Evolutionary conservation across 2,797 vertebrate genomes (phyloP).

Genomic region (Steatocranus sp.): DNA sequence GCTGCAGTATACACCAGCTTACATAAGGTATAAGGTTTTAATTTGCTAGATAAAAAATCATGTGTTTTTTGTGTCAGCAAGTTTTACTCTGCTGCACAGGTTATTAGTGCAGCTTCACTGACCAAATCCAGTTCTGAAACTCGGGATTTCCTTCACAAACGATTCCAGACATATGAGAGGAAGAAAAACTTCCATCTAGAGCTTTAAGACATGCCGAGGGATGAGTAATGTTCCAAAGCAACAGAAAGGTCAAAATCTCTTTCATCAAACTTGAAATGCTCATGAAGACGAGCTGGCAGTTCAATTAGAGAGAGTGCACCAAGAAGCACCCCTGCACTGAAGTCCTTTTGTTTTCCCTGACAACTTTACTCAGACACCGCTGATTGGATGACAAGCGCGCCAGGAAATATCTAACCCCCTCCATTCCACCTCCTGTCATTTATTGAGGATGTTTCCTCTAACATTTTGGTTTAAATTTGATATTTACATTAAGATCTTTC

Average conservation of each 20-base stretch:
- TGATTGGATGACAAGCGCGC: slow-evolving; percentile 41
- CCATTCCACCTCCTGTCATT: neutral
- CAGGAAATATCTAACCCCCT: slow-evolving; percentile 43
- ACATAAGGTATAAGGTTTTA: neutral
- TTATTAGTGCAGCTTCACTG: neutral
- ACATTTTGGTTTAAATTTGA: slow-evolving; percentile 34
- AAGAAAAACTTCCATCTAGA: slow-evolving; percentile 12
- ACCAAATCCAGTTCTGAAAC: slow-evolving; percentile 3
- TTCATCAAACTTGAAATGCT: slow-evolving; percentile 45
- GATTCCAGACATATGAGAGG: neutral
- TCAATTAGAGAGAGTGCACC: slow-evolving; percentile 25
- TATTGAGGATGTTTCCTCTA: slow-evolving; percentile 22
- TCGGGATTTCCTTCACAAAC: slow-evolving; percentile 45
- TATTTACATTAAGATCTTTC: slow-evolving; percentile 32
- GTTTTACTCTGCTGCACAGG: neutral
- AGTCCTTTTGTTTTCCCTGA: slow-evolving; percentile 14
- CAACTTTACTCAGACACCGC: neutral
- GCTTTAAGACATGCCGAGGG: slow-evolving; percentile 12
- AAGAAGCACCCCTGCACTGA: neutral
- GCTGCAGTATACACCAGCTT: neutral
- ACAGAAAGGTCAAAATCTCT: slow-evolving; percentile 45
- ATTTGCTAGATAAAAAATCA: neutral
- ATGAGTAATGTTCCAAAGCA: slow-evolving; percentile 57
- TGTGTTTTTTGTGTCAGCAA: neutral
- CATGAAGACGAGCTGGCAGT: slow-evolving; percentile 46